Evolutionary conservation across 2,888 invertebrate species (phyloP).

Genomic region (Beris chalybata): DNA sequence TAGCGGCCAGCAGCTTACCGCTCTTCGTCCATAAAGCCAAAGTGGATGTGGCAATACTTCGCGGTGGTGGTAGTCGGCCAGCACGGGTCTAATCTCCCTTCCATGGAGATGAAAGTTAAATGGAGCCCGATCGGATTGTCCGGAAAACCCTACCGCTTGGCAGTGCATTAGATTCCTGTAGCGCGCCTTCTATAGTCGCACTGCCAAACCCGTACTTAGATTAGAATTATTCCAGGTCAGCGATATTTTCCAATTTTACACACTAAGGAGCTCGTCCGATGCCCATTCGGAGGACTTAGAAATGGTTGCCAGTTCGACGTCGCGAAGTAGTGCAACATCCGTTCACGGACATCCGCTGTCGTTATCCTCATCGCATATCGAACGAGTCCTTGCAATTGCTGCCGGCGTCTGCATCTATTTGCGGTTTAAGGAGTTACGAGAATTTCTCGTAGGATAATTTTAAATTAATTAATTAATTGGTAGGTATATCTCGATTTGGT

Average conservation of each 20-base stretch:
- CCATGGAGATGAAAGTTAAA: neutral
- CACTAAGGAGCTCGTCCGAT: slow-evolving; percentile 58
- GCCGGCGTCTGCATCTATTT: slow-evolving; percentile 26
- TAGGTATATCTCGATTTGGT: slow-evolving; percentile 7
- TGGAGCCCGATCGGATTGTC: neutral
- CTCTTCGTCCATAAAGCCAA: too few relatives aligned
- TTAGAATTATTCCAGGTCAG: slow-evolving; percentile 60
- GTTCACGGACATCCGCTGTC: slow-evolving; percentile 18
- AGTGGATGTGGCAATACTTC: neutral
- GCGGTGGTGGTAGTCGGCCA: neutral
- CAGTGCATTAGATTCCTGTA: slow-evolving; percentile 12
- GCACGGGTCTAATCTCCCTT: neutral
- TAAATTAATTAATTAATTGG: neutral
- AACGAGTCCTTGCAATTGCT: slow-evolving; percentile 1
- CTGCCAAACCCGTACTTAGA: slow-evolving; percentile 16
- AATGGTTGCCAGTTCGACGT: slow-evolving; percentile 57
- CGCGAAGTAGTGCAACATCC: slow-evolving; percentile 50
- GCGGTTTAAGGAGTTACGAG: slow-evolving; percentile 40
- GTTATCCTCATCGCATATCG: slow-evolving; percentile 6
- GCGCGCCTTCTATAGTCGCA: slow-evolving; percentile 6
- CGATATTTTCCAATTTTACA: slow-evolving; percentile 73
- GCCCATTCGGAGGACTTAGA: slow-evolving; percentile 56
- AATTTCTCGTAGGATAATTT: slow-evolving; percentile 43
- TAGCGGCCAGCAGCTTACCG: slow-evolving; percentile 5
- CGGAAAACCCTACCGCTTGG: neutral